Evolutionary conservation across 2,113 vertebrate species (phyloP).

Genomic region (Scophthalmus maximus): DNA sequence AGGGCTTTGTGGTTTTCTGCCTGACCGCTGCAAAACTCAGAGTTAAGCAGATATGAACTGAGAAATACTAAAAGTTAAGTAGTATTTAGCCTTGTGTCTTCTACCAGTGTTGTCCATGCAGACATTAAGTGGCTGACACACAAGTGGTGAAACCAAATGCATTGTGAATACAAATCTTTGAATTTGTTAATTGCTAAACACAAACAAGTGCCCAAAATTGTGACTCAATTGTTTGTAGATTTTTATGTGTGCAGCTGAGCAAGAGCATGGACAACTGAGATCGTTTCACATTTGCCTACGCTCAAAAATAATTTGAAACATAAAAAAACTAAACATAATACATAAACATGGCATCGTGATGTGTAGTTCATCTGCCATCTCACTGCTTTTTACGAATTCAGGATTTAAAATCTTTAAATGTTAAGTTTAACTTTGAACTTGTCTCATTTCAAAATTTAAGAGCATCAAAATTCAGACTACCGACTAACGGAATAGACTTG

Average conservation of each 20-base stretch:
- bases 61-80: neutral
- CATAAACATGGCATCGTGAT: neutral
- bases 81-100: neutral
- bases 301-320: slow-evolving; percentile 17
- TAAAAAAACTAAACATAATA: neutral
- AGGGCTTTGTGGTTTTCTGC: neutral
- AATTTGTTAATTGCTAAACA: neutral
- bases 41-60: neutral
- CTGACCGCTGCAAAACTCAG: neutral
- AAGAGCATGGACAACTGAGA: neutral
- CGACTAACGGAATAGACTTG: neutral
- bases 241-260: slow-evolving; percentile 1
- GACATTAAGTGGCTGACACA: neutral
- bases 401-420: no score
- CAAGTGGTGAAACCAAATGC: neutral
- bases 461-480: neutral
- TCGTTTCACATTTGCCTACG: neutral
- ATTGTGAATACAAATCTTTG: neutral
- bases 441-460: neutral
- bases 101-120: neutral
- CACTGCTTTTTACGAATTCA: slow-evolving; percentile 1
- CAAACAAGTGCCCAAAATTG: slow-evolving; percentile 12
- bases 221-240: neutral
- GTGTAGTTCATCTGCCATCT: slow-evolving; percentile 1
- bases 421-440: no score